Base-by-base conservation (phyloP, 2,113 vertebrate genomes). In the Ptilorrhoa leucosticta region DNA sequence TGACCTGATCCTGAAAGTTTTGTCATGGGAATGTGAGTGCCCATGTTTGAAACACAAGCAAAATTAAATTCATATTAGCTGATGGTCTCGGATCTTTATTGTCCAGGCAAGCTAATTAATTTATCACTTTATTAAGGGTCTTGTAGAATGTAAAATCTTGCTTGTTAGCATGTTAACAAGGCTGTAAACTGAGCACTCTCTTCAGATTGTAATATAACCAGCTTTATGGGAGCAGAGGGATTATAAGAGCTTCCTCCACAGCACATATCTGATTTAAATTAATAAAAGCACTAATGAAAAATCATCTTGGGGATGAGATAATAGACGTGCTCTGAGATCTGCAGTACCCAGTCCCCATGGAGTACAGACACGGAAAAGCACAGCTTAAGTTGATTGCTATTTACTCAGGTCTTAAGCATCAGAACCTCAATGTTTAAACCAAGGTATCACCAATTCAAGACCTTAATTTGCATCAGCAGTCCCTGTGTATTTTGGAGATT, bases 231-330 rank as follows among this genome's bases (percentile, higher is more conserved):
- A 87, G 57, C 83, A 90, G 18, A 13, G 90, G 92, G 91, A 70
- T 90, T 90, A 82, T 48, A 58, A 87, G 50, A 91, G 21, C 84
- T 93, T 95, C 84, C 44, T 87, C 57, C 20, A 37, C 56, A 51
- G 70, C 40, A 84, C 56, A 27, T 64, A 78, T 48, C 69, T 82
- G 75, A 82, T 91, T 91, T 82, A 91, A 93, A 94, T 95, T 93
- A 94, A 95, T 93, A 95, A 89, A 94, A 87, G 79, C 47, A 64
- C 87, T 87, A 92, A 92, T 89, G 69, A 92, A 92, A 96, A 90
- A 86, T 86, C 94, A 64, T 87, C 56, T 60, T 84, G 65, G 22
- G 69, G 17, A 86, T 50, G 79, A 95, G 79, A 80, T 92, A 94
- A 94, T 89, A 92, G 61, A 18, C 23, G 11, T 89, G n/a, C 50